phyloP scores from a whole-genome alignment of 2,797 vertebrate species.

The Epinephelus malabaricus region DNA sequence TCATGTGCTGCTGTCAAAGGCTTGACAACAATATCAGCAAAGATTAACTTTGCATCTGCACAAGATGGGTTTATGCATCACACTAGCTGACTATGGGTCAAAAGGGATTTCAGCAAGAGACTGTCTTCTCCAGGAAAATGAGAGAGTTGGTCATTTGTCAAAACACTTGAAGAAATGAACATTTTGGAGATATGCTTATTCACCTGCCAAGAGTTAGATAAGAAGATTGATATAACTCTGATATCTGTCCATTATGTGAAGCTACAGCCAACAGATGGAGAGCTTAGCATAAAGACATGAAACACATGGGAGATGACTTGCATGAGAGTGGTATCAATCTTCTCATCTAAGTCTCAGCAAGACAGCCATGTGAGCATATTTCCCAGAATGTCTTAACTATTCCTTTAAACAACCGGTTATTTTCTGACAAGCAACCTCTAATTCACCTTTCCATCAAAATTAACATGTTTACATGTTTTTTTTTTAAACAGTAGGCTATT shows the following conservation, averaged over 20 bases:
- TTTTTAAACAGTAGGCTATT: too few species aligned
- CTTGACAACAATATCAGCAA: conserved; percentile 7
- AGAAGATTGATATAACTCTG: background rate
- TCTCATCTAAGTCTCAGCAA: background rate
- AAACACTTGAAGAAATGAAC: background rate
- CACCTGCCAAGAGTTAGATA: background rate
- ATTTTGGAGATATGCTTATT: background rate
- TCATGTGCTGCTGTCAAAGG: conserved; percentile 13
- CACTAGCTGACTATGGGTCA: background rate
- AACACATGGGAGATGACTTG: background rate
- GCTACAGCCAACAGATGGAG: background rate
- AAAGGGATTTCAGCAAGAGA: background rate
- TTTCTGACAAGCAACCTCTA: too few species aligned
- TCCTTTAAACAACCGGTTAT: background rate
- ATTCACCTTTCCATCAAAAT: too few species aligned
- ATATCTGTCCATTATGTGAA: background rate
- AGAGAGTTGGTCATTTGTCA: background rate
- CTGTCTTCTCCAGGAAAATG: background rate
- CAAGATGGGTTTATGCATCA: conserved; percentile 2
- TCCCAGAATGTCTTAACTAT: background rate
- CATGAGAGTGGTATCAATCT: background rate
- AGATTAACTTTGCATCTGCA: conserved; percentile 25
- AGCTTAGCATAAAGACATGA: background rate
- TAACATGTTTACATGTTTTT: too few species aligned
- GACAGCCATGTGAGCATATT: background rate